A percentile compares a stretch with the other conserved stretches of the same genome.
phyloP scores from a whole-genome alignment of 2,797 vertebrate genomes.

The Typhlichthys eigenmanni region DNA sequence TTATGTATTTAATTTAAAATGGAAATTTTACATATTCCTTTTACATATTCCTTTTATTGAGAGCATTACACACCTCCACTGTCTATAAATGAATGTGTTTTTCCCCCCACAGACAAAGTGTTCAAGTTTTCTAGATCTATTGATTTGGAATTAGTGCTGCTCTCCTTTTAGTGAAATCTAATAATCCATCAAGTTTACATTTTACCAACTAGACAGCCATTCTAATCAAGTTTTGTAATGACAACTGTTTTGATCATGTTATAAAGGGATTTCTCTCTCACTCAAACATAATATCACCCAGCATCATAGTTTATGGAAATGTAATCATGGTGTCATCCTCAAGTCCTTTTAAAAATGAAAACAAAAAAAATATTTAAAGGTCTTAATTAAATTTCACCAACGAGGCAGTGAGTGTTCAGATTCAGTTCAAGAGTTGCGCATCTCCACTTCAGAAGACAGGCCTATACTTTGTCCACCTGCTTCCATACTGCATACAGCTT shows the following conservation, averaged over 20 bases:
- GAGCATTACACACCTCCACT: neutral
- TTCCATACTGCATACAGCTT: slow-evolving; percentile 69
- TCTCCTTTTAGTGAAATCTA: slow-evolving; percentile 18
- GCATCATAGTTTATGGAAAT: slow-evolving; percentile 65
- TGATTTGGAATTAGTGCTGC: slow-evolving; percentile 7
- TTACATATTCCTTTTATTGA: slow-evolving; percentile 21
- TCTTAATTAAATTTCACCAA: slow-evolving; percentile 28
- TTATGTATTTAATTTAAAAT: no score
- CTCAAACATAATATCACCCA: slow-evolving; percentile 51
- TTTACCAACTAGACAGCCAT: slow-evolving; percentile 34
- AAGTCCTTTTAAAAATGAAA: slow-evolving; percentile 31
- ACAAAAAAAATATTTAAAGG: slow-evolving; percentile 17
- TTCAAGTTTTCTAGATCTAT: no score
- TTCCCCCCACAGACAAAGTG: neutral
- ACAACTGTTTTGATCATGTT: slow-evolving; percentile 41
- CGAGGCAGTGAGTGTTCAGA: slow-evolving; percentile 58
- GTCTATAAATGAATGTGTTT: no score
- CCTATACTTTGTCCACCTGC: slow-evolving; percentile 52
- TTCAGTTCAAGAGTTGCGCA: slow-evolving; percentile 41
- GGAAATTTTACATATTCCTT: slow-evolving; percentile 7
- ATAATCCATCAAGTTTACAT: slow-evolving; percentile 13
- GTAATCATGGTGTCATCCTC: slow-evolving; percentile 51
- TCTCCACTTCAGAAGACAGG: slow-evolving; percentile 46
- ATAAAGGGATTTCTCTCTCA: slow-evolving; percentile 51
- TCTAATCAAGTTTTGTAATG: slow-evolving; percentile 46